Conservation (phyloP, 2,888 invertebrate genomes). For the Dryocosmus kuriphilus region DNA sequence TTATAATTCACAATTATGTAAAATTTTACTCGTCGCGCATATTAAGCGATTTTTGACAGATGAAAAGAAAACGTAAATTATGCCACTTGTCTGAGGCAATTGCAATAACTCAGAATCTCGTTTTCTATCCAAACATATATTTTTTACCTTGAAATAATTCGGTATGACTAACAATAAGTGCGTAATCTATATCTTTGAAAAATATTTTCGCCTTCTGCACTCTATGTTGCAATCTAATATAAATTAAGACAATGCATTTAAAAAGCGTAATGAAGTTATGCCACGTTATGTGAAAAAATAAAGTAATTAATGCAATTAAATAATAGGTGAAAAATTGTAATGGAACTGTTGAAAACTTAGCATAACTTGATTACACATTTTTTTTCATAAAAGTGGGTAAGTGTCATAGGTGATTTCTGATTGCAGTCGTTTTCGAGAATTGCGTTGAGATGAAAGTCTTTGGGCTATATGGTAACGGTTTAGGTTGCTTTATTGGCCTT, state of each 20-base stretch:
- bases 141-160: not conserved
- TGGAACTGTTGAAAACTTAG: not conserved
- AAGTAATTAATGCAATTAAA: too few relatives aligned
- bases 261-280: too few relatives aligned
- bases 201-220: too few relatives aligned
- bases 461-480: constrained; percentile 11
- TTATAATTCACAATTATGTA: not conserved
- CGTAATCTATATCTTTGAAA: too few relatives aligned
- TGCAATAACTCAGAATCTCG: not conserved
- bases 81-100: not conserved
- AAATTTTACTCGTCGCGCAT: not conserved
- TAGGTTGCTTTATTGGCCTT: constrained; percentile 9
- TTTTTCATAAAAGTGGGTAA: constrained; percentile 24
- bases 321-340: too few relatives aligned
- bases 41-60: not conserved
- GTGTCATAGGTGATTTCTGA: constrained; percentile 30
- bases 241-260: too few relatives aligned
- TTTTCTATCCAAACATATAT: not conserved
- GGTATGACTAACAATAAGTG: too few relatives aligned
- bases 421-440: constrained; percentile 36
- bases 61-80: constrained; percentile 2
- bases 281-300: too few relatives aligned
- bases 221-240: too few relatives aligned
- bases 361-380: constrained; percentile 6
- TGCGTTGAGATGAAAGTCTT: constrained; percentile 20